phyloP scores from a whole-genome alignment of 2,888 invertebrate species.

The Latheticus oryzae region DNA sequence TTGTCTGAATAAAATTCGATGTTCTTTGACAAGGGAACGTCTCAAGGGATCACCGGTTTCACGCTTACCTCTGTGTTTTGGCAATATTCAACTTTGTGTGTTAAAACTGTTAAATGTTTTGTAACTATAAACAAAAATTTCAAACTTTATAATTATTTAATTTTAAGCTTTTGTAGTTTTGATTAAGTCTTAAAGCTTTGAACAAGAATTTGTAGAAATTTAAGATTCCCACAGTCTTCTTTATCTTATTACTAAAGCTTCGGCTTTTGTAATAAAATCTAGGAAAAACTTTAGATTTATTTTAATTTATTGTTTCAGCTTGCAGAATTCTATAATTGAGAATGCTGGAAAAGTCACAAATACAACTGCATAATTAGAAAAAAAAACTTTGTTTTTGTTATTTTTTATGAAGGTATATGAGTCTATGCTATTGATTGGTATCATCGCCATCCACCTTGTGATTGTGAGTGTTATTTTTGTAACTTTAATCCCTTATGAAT shows the following conservation, averaged over 20 bases:
- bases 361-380: constrained; percentile 22
- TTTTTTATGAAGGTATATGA: constrained; percentile 4
- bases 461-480: constrained; percentile 24
- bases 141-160: no score
- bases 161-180: no score
- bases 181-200: no score
- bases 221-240: no score
- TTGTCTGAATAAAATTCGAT: constrained; percentile 31
- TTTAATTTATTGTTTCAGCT: no score
- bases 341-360: no score
- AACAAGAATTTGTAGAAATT: no score
- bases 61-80: constrained; percentile 30
- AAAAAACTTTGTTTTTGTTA: constrained; percentile 27
- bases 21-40: constrained; percentile 29
- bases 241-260: no score
- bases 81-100: constrained; percentile 27
- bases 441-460: constrained; percentile 2
- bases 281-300: no score
- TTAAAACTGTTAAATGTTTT: not conserved
- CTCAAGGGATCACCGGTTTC: constrained; percentile 27
- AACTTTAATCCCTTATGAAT: constrained; percentile 18
- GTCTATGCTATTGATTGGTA: constrained; percentile 15
- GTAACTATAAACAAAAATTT: no score
- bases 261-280: no score
- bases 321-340: no score